Base-by-base conservation (phyloP, 2,797 vertebrate species). In the Tragopan temminckii region DNA sequence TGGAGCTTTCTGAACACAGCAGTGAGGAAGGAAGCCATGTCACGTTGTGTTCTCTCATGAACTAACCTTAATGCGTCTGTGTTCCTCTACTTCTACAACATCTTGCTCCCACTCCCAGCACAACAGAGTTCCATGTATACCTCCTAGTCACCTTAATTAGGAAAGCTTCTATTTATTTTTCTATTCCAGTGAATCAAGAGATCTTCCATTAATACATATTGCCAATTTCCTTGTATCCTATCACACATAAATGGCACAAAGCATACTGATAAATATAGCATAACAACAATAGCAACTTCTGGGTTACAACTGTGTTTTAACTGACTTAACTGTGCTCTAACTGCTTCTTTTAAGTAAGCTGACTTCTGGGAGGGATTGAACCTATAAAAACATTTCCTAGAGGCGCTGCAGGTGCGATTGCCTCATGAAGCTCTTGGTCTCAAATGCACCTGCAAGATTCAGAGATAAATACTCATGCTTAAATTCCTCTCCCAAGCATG, bases 1-100 rank as follows among this genome's bases (percentile, higher is more conserved):
- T 0, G 99, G 99, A 1, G 99, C 99, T 92, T 97, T 98, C 99
- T 99, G 95, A 12, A 69, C 29, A 90, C 50, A 88, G 57, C 5
- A 43, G 19, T 7, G 23, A 52, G 46, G 61, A 70, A 40, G 27
- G 50, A n/a, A 70, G 12, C 11, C 48, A 12, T 0, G 3, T 91
- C 88, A 85, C 29, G 11, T 50, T 3, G 7, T 1, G 38, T 3
- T 8, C 27, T 6, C 45, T 31, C 40, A 11, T 18, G 2, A 58
- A n/a, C 16, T 15, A 71, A 25, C 36, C 13, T 53, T 7, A 5
- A 14, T 1, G 4, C 0, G 3, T 4, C 40, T 13, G 25, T 7
- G 24, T 15, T 50, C 63, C 29, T 53, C 11, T 24, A 3, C 68
- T 35, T 21, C 46, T 33, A 8, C 14, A n/a, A 1, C 14, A 8